phyloP scores from a whole-genome alignment of 2,797 vertebrate species.

The Channa striata region DNA sequence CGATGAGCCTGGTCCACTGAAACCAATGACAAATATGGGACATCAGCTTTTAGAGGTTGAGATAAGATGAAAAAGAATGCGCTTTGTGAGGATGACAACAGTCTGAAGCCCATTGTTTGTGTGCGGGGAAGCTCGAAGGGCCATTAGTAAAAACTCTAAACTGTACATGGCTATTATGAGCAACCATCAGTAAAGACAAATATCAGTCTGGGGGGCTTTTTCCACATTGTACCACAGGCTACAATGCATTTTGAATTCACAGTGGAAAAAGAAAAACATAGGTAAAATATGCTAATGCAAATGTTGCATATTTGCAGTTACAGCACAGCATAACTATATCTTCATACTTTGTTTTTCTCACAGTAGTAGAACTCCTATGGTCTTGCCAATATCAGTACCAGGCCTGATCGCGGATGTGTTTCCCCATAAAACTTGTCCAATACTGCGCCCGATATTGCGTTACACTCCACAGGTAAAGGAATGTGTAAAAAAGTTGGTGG shows the following conservation, averaged over 20 bases:
- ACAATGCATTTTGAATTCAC: neutral
- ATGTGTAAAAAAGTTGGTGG: too few relatives aligned
- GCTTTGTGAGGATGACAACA: conserved; percentile 43
- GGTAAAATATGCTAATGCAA: conserved; percentile 22
- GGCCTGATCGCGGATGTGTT: too few relatives aligned
- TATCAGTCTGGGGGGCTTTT: conserved; percentile 7
- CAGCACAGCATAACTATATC: conserved; percentile 1
- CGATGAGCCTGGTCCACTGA: conserved; percentile 14
- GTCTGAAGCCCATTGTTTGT: conserved; percentile 19
- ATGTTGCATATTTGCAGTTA: conserved; percentile 5
- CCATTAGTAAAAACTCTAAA: neutral
- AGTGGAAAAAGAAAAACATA: neutral
- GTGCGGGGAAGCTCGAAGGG: neutral
- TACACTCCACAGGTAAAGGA: too few relatives aligned
- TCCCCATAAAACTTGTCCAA: too few relatives aligned
- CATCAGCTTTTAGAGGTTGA: conserved; percentile 51
- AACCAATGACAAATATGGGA: conserved; percentile 34
- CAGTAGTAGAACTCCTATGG: conserved; percentile 16
- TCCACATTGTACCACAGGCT: neutral
- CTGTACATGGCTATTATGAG: neutral
- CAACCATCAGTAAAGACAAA: conserved; percentile 21
- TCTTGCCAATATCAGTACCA: neutral
- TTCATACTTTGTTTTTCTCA: neutral
- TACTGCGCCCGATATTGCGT: too few relatives aligned
- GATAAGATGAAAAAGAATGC: conserved; percentile 8